Evolutionary conservation across 92 coral and sea anemone genomes (phyloP).

Genomic region (Bergia sp.): DNA sequence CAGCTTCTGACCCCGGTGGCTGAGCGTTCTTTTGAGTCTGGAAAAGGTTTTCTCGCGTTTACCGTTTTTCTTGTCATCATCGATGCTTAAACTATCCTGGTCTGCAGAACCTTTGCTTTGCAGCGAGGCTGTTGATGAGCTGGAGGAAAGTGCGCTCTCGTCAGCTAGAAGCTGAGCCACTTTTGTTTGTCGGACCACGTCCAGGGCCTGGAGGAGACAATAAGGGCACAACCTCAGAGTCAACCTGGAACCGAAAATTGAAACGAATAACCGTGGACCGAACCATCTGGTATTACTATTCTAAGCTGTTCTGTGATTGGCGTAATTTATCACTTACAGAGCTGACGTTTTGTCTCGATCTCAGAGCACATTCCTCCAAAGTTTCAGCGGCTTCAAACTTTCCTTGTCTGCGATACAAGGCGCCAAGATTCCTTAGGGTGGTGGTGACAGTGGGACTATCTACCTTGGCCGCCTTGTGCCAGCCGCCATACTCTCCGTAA

Average conservation of each 20-base stretch:
- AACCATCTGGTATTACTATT: background rate
- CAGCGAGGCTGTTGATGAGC: constrained; percentile 82
- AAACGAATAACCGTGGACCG: constrained; percentile 41
- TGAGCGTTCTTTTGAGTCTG: constrained; percentile 90
- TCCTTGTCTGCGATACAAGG: constrained; percentile 97
- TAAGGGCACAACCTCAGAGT: constrained; percentile 41
- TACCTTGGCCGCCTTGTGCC: constrained; percentile 99
- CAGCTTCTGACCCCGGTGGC: constrained; percentile 97
- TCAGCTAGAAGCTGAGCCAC: constrained; percentile 97
- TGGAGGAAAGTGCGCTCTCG: constrained; percentile 76
- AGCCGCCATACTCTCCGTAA: constrained; percentile 99
- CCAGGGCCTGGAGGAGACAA: constrained; percentile 82
- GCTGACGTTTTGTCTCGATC: constrained; percentile 94
- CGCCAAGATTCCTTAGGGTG: constrained; percentile 96
- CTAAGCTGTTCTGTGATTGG: background rate
- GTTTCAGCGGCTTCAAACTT: constrained; percentile 99
- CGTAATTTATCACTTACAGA: constrained; percentile 45
- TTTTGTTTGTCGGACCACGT: constrained; percentile 96
- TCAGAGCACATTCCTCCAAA: constrained; percentile 96
- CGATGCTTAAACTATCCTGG: constrained; percentile 65
- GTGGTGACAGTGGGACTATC: constrained; percentile 99
- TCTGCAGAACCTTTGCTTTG: constrained; percentile 72
- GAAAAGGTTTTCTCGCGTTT: constrained; percentile 99
- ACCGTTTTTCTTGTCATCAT: constrained; percentile 91
- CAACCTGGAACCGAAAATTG: constrained; percentile 45